Evolutionary conservation across 2,113 vertebrate genomes (phyloP).

Genomic region (Lates calcarifer): DNA sequence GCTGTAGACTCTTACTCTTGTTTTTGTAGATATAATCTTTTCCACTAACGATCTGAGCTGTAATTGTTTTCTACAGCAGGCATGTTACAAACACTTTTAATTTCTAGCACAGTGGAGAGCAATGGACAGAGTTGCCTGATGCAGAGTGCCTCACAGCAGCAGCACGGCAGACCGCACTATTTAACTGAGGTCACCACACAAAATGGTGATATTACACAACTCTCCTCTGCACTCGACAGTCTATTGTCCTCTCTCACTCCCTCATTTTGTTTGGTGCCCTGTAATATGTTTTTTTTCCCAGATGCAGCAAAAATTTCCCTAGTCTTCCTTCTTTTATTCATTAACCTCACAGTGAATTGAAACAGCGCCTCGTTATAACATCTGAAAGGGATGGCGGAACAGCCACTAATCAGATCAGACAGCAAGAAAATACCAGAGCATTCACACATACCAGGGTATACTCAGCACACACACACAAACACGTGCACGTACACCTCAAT

Average conservation of each 20-base stretch:
- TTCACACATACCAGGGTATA: conserved; percentile 5
- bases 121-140: neutral
- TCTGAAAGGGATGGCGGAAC: conserved; percentile 43
- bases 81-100: neutral
- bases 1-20: neutral
- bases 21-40: neutral
- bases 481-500: conserved; percentile 15
- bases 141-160: conserved; percentile 14
- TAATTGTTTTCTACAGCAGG: neutral
- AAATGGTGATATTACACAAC: conserved; percentile 45
- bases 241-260: conserved; percentile 10
- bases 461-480: conserved; percentile 12
- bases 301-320: conserved; percentile 52
- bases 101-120: neutral
- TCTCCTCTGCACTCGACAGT: conserved; percentile 5
- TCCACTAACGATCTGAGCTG: neutral
- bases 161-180: conserved; percentile 9
- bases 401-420: conserved; percentile 66
- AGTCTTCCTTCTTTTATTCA: conserved; percentile 47
- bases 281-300: conserved; percentile 43
- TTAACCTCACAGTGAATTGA: conserved; percentile 71
- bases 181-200: conserved; percentile 56
- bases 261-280: conserved; percentile 19
- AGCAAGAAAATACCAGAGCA: conserved; percentile 54
- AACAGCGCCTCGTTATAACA: conserved; percentile 67